Conservation (phyloP, 2,113 vertebrate genomes). For the Miniopterus natalensis region DNA sequence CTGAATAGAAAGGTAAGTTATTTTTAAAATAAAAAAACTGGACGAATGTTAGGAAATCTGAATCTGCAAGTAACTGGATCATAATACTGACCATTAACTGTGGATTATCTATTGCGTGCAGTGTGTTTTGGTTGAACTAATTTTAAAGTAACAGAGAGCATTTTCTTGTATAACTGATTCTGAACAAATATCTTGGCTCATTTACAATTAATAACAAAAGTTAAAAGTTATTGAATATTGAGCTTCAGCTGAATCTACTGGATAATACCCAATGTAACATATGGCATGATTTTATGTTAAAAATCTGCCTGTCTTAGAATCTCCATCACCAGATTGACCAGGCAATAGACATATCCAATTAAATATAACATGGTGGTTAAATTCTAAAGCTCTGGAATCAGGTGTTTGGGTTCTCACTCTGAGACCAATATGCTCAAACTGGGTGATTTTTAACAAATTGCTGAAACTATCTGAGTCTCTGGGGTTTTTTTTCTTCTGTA, state of each 20-base stretch:
- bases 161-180: background rate
- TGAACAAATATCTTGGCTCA: background rate
- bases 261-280: no score
- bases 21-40: conserved; percentile 38
- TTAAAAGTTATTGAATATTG: background rate
- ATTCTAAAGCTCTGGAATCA: background rate
- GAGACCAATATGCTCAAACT: background rate
- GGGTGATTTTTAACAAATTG: background rate
- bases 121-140: background rate
- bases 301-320: background rate
- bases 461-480: background rate
- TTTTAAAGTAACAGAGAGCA: conserved; percentile 20
- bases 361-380: background rate
- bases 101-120: background rate
- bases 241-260: background rate
- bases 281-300: background rate
- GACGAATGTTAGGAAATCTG: conserved; percentile 32
- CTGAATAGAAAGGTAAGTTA: background rate
- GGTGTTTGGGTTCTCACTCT: background rate
- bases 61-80: background rate
- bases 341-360: background rate
- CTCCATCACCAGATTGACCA: background rate
- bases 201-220: background rate
- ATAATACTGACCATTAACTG: background rate
- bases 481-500: background rate